Conservation (phyloP, 2,113 vertebrate genomes). For the Hyla sarda region DNA sequence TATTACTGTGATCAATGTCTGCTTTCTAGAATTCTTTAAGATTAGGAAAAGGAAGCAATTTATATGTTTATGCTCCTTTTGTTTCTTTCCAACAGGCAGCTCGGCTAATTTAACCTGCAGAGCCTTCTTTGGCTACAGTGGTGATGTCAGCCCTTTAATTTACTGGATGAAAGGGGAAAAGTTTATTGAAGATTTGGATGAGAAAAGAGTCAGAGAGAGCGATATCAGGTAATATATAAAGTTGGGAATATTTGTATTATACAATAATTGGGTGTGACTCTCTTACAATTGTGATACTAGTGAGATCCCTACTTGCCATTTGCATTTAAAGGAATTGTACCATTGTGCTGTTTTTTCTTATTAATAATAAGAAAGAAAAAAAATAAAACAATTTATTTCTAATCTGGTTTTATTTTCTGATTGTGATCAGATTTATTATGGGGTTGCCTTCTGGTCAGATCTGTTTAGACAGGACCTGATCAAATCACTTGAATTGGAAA, state of each 20-base stretch:
- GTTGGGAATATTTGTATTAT: background rate
- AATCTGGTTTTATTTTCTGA: too few species aligned
- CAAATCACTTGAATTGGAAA: too few species aligned
- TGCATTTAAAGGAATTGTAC: too few species aligned
- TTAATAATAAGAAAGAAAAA: too few species aligned
- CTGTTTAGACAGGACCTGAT: too few species aligned
- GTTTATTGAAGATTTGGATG: constrained; percentile 98
- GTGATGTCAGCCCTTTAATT: constrained; percentile 94
- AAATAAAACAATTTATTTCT: too few species aligned
- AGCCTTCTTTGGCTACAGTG: constrained; percentile 97
- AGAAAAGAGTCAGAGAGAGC: constrained; percentile 92
- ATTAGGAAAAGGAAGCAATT: constrained; percentile 26
- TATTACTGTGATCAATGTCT: constrained; percentile 56
- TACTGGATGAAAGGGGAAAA: constrained; percentile 99
- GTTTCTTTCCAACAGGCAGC: constrained; percentile 79
- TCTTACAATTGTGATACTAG: too few species aligned
- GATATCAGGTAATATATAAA: constrained; percentile 88
- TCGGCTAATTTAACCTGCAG: constrained; percentile 93
- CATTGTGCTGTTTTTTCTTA: too few species aligned
- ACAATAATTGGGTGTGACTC: background rate
- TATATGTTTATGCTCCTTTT: constrained; percentile 63
- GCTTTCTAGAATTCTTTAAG: constrained; percentile 45
- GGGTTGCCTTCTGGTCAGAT: too few species aligned
- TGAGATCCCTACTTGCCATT: too few species aligned
- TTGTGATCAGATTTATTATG: too few species aligned